Conservation (phyloP, 2,888 invertebrate species). For the Malthinus seriepunctatus region DNA sequence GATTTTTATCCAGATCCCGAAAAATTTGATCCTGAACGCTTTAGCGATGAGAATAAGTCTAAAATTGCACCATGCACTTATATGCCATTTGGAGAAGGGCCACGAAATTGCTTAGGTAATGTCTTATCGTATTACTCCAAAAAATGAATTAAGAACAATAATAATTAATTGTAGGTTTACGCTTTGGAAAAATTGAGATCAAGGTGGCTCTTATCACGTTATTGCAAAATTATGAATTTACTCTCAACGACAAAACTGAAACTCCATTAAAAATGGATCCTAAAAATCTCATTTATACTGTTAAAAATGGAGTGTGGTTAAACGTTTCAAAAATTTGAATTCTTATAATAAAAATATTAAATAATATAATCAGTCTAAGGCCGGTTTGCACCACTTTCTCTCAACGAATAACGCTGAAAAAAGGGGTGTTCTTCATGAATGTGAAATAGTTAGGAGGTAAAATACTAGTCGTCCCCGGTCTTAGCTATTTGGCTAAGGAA, state of each 20-base stretch:
- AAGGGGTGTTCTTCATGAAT: too few species aligned
- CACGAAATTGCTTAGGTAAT: conserved; percentile 61
- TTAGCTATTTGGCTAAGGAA: too few species aligned
- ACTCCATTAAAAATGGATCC: conserved; percentile 32
- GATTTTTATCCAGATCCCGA: conserved; percentile 20
- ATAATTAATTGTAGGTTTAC: conserved; percentile 32
- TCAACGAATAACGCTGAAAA: too few species aligned
- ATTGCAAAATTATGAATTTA: conserved; percentile 29
- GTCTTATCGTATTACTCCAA: too few species aligned
- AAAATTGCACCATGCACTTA: conserved; percentile 58
- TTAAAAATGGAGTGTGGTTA: conserved; percentile 29
- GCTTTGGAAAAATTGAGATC: conserved; percentile 34
- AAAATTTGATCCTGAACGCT: conserved; percentile 20
- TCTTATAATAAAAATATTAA: too few species aligned
- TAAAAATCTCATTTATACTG: conserved; percentile 20
- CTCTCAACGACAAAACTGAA: conserved; percentile 28
- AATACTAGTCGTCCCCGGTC: too few species aligned
- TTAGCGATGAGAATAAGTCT: conserved; percentile 50
- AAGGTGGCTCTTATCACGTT: conserved; percentile 31
- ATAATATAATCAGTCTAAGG: too few species aligned
- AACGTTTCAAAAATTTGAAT: conserved; percentile 19
- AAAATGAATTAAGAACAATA: too few species aligned
- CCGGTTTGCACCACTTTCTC: too few species aligned
- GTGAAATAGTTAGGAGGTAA: too few species aligned
- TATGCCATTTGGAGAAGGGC: conserved; percentile 64